Evolutionary conservation across 2,113 vertebrate genomes (phyloP).

Genomic region (Eudyptes chrysolophus): DNA sequence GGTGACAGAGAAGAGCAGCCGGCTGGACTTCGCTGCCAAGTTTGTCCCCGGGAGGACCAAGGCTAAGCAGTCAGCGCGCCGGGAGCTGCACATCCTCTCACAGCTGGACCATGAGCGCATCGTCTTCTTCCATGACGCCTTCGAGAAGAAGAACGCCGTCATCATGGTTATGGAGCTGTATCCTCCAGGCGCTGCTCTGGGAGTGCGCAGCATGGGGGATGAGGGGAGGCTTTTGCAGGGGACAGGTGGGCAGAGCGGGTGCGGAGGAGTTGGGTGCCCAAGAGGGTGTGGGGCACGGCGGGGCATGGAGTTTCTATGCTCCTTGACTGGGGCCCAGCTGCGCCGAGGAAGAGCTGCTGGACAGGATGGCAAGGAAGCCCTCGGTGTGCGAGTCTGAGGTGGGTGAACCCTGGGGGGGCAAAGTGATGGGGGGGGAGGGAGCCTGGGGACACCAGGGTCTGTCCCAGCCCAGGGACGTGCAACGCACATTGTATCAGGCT

Average conservation of each 20-base stretch:
- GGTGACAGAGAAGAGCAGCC: constrained; percentile 86
- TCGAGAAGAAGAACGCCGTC: constrained; percentile 90
- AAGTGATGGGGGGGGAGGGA: neutral
- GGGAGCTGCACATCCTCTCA: constrained; percentile 89
- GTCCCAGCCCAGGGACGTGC: neutral
- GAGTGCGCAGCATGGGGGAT: accelerated
- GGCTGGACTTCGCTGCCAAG: constrained; percentile 89
- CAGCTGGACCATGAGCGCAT: constrained; percentile 89
- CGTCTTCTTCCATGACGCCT: constrained; percentile 92
- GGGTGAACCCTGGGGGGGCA: constrained; percentile 33
- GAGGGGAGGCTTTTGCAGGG: neutral
- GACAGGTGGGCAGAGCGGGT: accelerated
- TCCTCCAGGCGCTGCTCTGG: constrained; percentile 58
- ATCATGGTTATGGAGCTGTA: constrained; percentile 94
- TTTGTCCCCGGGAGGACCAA: constrained; percentile 93
- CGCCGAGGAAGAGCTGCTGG: constrained; percentile 88
- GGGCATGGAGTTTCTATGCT: neutral
- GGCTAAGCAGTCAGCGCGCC: constrained; percentile 82
- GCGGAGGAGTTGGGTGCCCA: neutral
- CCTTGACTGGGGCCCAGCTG: constrained; percentile 83
- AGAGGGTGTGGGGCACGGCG: neutral
- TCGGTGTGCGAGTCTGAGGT: constrained; percentile 91
- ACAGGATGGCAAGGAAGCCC: constrained; percentile 87
- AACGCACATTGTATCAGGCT: neutral
- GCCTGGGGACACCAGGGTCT: neutral